phyloP scores from a whole-genome alignment of 2,888 invertebrate species.

The Gnatocerus cornutus region DNA sequence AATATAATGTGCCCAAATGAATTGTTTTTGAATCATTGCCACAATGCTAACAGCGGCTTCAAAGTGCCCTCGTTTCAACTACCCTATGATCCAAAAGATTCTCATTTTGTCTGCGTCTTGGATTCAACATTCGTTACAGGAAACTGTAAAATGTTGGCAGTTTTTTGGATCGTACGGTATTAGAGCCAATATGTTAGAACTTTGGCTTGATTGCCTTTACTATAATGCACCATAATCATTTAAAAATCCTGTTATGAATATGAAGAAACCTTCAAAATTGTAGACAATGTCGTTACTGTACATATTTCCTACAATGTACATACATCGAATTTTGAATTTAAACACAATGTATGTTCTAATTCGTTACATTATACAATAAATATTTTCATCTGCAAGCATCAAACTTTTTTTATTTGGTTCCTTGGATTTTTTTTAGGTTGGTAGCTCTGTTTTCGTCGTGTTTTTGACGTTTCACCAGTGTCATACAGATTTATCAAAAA shows the following conservation, averaged over 20 bases:
- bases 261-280: conserved; percentile 41
- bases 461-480: too few relatives aligned
- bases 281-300: conserved; percentile 51
- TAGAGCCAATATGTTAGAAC: conserved; percentile 45
- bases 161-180: too few relatives aligned
- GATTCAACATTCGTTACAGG: too few relatives aligned
- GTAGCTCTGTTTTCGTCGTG: too few relatives aligned
- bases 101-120: too few relatives aligned
- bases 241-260: conserved; percentile 34
- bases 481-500: too few relatives aligned
- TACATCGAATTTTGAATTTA: conserved; percentile 58
- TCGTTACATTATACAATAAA: conserved; percentile 57
- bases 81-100: too few relatives aligned
- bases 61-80: conserved; percentile 46
- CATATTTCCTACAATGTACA: conserved; percentile 54
- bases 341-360: conserved; percentile 56
- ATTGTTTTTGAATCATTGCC: conserved; percentile 14
- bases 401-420: neutral
- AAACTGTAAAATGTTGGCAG: too few relatives aligned
- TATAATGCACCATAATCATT: conserved; percentile 48
- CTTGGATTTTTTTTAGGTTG: too few relatives aligned
- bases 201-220: conserved; percentile 47
- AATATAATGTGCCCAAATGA: conserved; percentile 6
- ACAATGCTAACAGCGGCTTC: conserved; percentile 43
- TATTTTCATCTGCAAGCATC: conserved; percentile 56